Base-by-base conservation (phyloP, 2,888 invertebrate genomes). In the Lissocephala sabroskyi region DNA sequence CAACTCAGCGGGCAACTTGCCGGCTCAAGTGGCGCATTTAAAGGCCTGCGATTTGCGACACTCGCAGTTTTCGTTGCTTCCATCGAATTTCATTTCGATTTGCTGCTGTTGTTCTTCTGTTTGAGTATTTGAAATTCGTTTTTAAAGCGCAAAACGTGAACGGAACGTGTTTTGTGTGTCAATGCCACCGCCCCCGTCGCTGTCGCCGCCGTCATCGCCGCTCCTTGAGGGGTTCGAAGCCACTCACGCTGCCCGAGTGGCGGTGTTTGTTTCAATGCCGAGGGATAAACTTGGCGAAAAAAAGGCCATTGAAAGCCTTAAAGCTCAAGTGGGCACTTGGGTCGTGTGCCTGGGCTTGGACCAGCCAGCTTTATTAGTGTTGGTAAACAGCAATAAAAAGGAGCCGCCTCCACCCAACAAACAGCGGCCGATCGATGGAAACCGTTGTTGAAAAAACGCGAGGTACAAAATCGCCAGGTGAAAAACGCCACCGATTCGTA, bases 21-120 rank as follows among this genome's bases (percentile, higher is more conserved):
- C 32, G 46, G 46, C 56, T 70, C 59, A 70, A 82, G 82, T 81
- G 77, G 73, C 73, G 70, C 75, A 81, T 80, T 82, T 82, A 75
- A 67, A 79, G 62, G 58, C n/a, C n/a, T 74, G 68, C 77, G 74
- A 79, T 80, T 79, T 67, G 82, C 80, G 80, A 79, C 80, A 78
- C 70, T 75, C 62, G n/a, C n/a, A n/a, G n/a, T n/a, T 73, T 65
- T 19, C 32, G 18, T 26, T 59, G 57, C 54, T 41, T 45, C 49
- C 53, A 52, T 51, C 49, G n/a, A n/a, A n/a, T n/a, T n/a, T n/a
- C n/a, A 49, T 55, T 60, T 55, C 35, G 46, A 19, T 28, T 33
- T 26, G 52, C 51, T 41, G 52, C 43, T 51, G 45, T 30, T 39
- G 40, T 41, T 53, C 13, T 52, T 28, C 26, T 11, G 30, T 26